Percentiles rank a stretch among this genome's conserved stretches.
Evolutionary conservation across 2,797 vertebrate genomes (phyloP).

Genomic region (Pristis pectinata): DNA sequence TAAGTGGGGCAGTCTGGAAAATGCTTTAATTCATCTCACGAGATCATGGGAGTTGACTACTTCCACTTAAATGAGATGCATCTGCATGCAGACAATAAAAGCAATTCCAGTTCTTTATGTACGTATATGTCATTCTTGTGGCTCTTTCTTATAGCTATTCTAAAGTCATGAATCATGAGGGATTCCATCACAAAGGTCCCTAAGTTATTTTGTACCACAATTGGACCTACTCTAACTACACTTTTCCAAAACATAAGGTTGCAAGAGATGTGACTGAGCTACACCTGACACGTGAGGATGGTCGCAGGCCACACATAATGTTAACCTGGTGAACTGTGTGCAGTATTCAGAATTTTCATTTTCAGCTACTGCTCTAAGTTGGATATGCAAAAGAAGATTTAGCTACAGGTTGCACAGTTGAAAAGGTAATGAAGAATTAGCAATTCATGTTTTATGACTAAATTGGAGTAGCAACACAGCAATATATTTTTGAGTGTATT

Average conservation of each 20-base stretch:
- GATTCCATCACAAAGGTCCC: neutral
- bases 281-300: neutral
- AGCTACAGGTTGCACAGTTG: neutral
- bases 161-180: neutral
- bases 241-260: neutral
- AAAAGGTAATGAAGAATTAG: neutral
- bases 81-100: neutral
- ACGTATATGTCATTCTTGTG: neutral
- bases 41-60: neutral
- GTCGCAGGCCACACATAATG: neutral
- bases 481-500: neutral
- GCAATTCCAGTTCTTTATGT: neutral
- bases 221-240: neutral
- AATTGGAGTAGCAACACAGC: neutral
- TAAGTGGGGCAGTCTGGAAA: neutral
- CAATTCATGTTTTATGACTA: neutral
- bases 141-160: neutral
- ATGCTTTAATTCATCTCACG: neutral
- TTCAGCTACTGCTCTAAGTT: neutral
- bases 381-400: neutral
- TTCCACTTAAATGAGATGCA: conserved; percentile 12
- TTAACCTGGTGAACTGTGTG: neutral
- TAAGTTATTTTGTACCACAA: neutral
- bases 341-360: neutral
- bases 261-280: neutral